These are phyloP conservation scores for Alviniconcha strummeri DNA, from an alignment of 2,888 invertebrate genomes.

Conservation along the genomic window DNA sequence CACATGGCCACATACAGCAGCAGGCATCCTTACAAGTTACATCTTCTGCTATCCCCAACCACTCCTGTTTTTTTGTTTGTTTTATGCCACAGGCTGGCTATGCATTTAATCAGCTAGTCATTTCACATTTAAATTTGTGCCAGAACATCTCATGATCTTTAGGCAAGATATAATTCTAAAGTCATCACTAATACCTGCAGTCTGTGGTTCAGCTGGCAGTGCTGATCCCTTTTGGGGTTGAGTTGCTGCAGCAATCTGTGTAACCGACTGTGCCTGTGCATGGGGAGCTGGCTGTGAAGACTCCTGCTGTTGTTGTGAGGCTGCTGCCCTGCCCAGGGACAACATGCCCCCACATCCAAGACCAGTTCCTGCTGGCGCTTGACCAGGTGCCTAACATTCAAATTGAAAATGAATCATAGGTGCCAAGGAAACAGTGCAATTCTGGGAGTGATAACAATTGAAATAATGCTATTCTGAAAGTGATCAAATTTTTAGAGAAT, in stretches of 20 bases:
- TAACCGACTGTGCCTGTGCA: neutral
- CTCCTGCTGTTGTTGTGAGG: neutral
- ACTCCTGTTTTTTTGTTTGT: slow-evolving; percentile 28
- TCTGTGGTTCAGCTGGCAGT: slow-evolving; percentile 22
- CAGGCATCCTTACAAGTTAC: too few relatives aligned
- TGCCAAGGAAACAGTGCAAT: neutral
- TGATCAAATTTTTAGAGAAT: neutral
- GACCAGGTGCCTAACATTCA: slow-evolving; percentile 1
- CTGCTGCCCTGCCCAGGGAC: neutral
- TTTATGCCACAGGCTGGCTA: slow-evolving; percentile 14
- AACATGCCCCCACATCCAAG: neutral
- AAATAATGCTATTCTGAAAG: neutral
- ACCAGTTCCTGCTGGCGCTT: neutral
- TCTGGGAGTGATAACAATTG: neutral
- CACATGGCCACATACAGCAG: too few relatives aligned
- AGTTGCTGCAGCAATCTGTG: neutral
- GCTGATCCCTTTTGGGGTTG: neutral
- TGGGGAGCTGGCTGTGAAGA: neutral
- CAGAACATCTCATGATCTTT: too few relatives aligned
- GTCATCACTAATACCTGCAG: slow-evolving; percentile 47
- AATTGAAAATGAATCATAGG: too few relatives aligned
- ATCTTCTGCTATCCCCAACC: too few relatives aligned
- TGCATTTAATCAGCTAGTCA: neutral
- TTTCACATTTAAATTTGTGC: neutral
- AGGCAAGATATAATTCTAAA: too few relatives aligned